These are phyloP conservation scores for Cephalopterus ornatus DNA, from an alignment of 2,113 vertebrate species.

Conservation along the genomic window DNA sequence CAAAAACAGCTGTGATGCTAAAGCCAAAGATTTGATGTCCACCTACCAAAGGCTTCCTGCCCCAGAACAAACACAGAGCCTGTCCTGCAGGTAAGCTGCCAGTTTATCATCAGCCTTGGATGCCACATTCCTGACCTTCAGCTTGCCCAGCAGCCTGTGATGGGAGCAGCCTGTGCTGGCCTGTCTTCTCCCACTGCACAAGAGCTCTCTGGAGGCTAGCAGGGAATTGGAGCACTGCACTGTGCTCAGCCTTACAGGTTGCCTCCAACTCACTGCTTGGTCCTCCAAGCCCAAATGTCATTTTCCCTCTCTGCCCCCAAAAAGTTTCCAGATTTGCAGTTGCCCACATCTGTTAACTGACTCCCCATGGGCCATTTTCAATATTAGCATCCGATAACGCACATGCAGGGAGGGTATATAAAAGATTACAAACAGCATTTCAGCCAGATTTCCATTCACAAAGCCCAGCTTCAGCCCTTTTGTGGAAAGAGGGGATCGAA, in stretches of 20 bases:
- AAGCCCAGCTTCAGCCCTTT: background rate
- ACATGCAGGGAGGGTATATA: background rate
- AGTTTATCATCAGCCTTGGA: background rate
- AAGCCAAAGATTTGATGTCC: background rate
- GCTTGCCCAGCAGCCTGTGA: background rate
- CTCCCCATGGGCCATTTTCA: background rate
- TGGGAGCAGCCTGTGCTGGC: background rate
- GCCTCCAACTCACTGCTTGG: background rate
- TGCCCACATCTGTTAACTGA: background rate
- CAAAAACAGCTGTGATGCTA: background rate
- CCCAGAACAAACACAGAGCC: background rate
- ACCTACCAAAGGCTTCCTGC: background rate
- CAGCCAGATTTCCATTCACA: background rate
- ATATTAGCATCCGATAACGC: background rate
- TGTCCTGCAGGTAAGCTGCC: background rate
- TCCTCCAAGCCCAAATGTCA: background rate
- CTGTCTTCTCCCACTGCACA: background rate
- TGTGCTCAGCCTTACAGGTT: background rate
- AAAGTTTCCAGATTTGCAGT: background rate
- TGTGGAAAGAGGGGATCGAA: background rate
- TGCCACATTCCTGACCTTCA: background rate
- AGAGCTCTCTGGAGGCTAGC: background rate
- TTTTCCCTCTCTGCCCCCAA: background rate
- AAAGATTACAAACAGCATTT: background rate
- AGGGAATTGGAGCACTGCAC: background rate